Evolutionary conservation across 2,113 vertebrate genomes (phyloP), one percentile per base, ranked within the genome.

Genomic region (Phodopus roborovskii): DNA sequence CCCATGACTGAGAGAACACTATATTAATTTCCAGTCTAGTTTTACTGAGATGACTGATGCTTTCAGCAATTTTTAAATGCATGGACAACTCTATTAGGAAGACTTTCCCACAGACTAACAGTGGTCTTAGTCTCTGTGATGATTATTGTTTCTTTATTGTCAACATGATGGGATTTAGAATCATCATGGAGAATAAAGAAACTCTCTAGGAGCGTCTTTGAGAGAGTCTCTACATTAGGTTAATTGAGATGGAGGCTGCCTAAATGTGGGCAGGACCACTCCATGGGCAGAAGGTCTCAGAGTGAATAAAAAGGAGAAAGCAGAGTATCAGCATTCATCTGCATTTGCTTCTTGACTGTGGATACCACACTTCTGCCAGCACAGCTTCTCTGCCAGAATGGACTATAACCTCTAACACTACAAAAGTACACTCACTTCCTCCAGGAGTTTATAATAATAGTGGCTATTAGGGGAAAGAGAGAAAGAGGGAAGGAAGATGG

Each of bases 21-120:
- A 89, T 94, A 42, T 83, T 95, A 45, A 91, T 94, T 50, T 64
- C 39, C 71, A 77, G 60, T 91, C 75, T 96, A 91, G 83, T 96
- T 95, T 98, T 92, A 95, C 50, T 86, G 45, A 96, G 79, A 92
- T 90, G 91, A 74, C 74, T 94, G 92, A 92, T 92, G 95, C 97
- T 96, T 8, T 48, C 20, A 45, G 94, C 94, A 97, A 93, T 97
- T 93, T 84, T 81, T 70, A 88, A 91, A 53, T 88, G 75, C 75
- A 74, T 28, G 12, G 11, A 26, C 15, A 77, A 70, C 20, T 79
- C 30, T 56, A 28, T 28, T 13, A 45, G 12, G n/a, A 84, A 42
- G 24, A 81, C 68, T 91, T 58, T 42, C 53, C 7, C 16, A 28
- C 39, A 62, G 81, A 86, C 45, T 90, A 48, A 75, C n/a, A 70